phyloP scores from a whole-genome alignment of 2,113 vertebrate species.

The Abramis brama region DNA sequence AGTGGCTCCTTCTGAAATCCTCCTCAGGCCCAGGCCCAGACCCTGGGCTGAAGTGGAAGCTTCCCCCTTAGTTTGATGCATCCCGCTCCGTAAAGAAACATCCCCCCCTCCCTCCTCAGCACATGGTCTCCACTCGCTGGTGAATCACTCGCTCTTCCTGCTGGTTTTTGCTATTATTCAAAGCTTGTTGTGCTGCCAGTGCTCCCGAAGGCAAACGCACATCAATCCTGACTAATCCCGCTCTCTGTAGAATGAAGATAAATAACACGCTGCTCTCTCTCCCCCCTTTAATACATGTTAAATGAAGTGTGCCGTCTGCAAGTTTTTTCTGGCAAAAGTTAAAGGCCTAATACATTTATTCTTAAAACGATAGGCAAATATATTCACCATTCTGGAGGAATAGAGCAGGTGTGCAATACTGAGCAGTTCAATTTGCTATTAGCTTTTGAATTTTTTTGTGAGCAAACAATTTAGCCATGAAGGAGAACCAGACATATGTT shows the following conservation, averaged over 20 bases:
- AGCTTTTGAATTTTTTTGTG: slow-evolving; percentile 12
- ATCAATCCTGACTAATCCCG: slow-evolving; percentile 68
- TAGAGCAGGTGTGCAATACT: slow-evolving; percentile 44
- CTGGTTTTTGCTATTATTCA: slow-evolving; percentile 64
- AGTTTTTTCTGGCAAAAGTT: slow-evolving; percentile 54
- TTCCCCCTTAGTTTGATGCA: neutral
- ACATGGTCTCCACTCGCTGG: slow-evolving; percentile 35
- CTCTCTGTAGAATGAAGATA: slow-evolving; percentile 69
- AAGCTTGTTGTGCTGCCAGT: slow-evolving; percentile 61
- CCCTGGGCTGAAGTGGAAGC: slow-evolving; percentile 39
- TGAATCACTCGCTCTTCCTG: slow-evolving; percentile 54
- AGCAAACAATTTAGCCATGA: slow-evolving; percentile 43
- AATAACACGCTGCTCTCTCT: slow-evolving; percentile 62
- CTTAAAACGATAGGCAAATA: slow-evolving; percentile 63
- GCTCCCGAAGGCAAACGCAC: slow-evolving; percentile 61
- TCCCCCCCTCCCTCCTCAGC: neutral
- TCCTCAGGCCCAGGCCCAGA: slow-evolving; percentile 39
- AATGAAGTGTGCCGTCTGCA: slow-evolving; percentile 62
- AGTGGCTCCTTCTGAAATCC: slow-evolving; percentile 53
- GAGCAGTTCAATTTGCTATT: slow-evolving; percentile 19
- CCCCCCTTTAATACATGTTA: slow-evolving; percentile 63
- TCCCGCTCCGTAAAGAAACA: slow-evolving; percentile 1
- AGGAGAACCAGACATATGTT: slow-evolving; percentile 8
- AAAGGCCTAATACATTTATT: slow-evolving; percentile 59
- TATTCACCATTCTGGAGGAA: slow-evolving; percentile 51